These are phyloP conservation scores for Cygnus buccinator DNA, from an alignment of 2,113 vertebrate genomes.

Conservation along the genomic window DNA sequence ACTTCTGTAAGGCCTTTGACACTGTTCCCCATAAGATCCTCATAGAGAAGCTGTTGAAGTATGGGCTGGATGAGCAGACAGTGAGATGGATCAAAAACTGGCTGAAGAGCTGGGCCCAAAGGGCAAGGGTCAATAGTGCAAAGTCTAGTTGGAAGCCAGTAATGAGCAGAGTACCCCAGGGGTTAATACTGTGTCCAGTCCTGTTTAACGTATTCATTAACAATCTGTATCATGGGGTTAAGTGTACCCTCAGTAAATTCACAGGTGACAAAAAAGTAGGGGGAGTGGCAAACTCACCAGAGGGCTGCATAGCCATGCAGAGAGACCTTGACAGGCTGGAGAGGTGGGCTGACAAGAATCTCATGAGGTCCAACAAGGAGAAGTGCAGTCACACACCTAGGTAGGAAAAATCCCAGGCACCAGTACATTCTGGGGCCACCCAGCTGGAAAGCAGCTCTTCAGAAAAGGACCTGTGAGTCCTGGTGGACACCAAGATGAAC, in stretches of 20 bases:
- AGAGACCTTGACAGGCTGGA: not conserved
- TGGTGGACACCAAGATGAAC: not conserved
- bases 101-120: not conserved
- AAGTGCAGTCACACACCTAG: not conserved
- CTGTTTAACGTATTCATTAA: not conserved
- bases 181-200: not conserved
- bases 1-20: not conserved
- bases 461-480: not conserved
- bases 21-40: not conserved
- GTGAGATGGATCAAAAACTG: not conserved
- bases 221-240: not conserved
- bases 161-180: not conserved
- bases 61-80: not conserved
- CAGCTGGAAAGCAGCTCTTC: not conserved
- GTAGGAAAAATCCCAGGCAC: not conserved
- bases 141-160: not conserved
- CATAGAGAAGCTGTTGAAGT: not conserved
- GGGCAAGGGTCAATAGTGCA: not conserved
- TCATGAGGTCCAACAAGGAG: not conserved
- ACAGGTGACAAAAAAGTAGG: not conserved
- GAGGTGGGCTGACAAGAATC: not conserved
- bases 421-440: not conserved
- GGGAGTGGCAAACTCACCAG: not conserved
- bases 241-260: not conserved
- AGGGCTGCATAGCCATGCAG: not conserved